phyloP scores from a whole-genome alignment of 2,888 invertebrate species.

The Chelonus formosanus region DNA sequence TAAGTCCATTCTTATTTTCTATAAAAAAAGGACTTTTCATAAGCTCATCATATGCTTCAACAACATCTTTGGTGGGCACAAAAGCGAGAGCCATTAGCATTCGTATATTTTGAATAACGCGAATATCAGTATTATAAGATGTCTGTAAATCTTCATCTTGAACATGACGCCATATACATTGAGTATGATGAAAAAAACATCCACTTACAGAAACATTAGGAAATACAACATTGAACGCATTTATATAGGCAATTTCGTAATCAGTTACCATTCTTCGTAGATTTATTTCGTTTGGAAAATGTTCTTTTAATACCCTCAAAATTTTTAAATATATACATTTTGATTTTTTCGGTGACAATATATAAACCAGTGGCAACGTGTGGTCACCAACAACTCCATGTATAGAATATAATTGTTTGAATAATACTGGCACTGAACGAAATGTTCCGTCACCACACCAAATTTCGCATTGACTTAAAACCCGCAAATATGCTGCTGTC shows the following conservation, averaged over 20 bases:
- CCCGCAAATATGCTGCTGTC: too few species aligned
- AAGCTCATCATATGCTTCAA: neutral
- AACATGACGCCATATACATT: conserved; percentile 8
- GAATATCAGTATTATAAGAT: neutral
- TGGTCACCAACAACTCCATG: too few species aligned
- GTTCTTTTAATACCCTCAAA: neutral
- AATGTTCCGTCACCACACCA: too few species aligned
- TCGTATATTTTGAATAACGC: neutral
- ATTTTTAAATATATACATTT: neutral
- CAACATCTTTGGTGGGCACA: neutral
- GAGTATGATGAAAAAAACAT: conserved; percentile 3
- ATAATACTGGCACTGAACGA: too few species aligned
- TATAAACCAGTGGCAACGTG: too few species aligned
- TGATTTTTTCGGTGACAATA: neutral
- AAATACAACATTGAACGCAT: conserved; percentile 1
- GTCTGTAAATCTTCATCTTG: neutral
- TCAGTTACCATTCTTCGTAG: conserved; percentile 1
- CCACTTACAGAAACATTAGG: neutral
- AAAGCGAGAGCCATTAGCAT: neutral
- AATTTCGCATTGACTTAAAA: too few species aligned
- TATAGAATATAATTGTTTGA: too few species aligned
- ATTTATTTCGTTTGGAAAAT: neutral
- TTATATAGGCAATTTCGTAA: neutral
- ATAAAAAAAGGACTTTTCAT: neutral
- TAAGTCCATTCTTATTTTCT: too few species aligned